A percentile compares a stretch with the other conserved stretches of the same genome.
Conservation (phyloP, 2,888 invertebrate species). For the Drosophila neonasuta region DNA sequence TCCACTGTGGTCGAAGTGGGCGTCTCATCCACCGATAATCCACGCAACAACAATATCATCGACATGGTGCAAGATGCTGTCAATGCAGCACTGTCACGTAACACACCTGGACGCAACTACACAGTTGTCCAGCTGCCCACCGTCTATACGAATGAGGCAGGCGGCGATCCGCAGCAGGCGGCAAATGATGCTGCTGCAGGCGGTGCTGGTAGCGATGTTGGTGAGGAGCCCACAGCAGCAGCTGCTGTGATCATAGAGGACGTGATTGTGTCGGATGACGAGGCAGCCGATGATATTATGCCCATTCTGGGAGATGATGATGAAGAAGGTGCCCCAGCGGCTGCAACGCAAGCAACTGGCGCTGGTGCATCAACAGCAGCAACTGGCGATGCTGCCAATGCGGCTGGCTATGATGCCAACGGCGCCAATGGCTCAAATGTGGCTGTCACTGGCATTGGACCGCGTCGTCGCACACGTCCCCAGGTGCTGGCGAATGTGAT, state of each 20-base stretch:
- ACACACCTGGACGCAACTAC: constrained; percentile 80
- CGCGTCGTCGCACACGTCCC: constrained; percentile 80
- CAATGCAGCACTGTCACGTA: constrained; percentile 80
- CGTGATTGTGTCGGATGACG: constrained; percentile 70
- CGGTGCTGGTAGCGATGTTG: constrained; percentile 31
- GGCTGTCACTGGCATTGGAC: constrained; percentile 33
- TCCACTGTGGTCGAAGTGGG: constrained; percentile 83
- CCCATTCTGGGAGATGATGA: constrained; percentile 33
- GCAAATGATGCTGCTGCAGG: constrained; percentile 28
- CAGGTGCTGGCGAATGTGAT: constrained; percentile 80
- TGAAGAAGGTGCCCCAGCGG: constrained; percentile 35
- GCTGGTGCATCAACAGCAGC: constrained; percentile 7
- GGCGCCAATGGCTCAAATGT: constrained; percentile 25
- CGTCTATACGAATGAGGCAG: constrained; percentile 76
- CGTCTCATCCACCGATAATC: constrained; percentile 80
- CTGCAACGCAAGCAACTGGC: constrained; percentile 30
- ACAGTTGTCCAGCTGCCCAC: constrained; percentile 81
- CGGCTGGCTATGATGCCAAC: constrained; percentile 19
- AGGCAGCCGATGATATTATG: constrained; percentile 45
- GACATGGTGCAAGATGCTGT: constrained; percentile 82
- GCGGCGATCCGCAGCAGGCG: constrained; percentile 41
- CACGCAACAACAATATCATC: constrained; percentile 81
- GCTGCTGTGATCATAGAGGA: constrained; percentile 73
- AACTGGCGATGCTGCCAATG: constrained; percentile 3
- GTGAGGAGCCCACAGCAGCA: constrained; percentile 59